These are phyloP conservation scores for Meliscaeva auricollis DNA, from an alignment of 2,888 invertebrate genomes.

Conservation along the genomic window DNA sequence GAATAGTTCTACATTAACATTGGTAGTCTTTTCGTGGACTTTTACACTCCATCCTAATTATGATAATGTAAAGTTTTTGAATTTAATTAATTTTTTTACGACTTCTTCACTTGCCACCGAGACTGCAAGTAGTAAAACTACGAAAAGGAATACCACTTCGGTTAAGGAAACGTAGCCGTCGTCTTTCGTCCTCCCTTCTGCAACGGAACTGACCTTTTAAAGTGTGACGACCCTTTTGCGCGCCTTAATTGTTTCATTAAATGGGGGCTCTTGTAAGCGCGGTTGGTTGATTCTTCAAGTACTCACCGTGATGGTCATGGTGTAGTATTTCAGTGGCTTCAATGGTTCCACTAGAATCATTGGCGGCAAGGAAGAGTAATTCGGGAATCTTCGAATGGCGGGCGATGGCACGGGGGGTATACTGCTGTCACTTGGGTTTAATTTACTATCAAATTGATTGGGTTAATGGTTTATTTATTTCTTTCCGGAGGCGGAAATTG, in stretches of 20 bases:
- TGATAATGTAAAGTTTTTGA: too few species aligned
- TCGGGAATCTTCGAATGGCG: slow-evolving; percentile 8
- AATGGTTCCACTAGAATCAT: neutral
- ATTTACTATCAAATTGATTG: slow-evolving; percentile 75
- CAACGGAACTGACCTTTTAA: slow-evolving; percentile 57
- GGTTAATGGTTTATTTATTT: slow-evolving; percentile 75
- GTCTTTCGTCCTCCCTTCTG: too few species aligned
- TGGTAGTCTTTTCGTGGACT: too few species aligned
- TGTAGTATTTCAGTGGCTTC: slow-evolving; percentile 33
- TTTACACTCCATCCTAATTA: too few species aligned
- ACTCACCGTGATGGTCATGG: slow-evolving; percentile 13
- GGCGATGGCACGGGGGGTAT: slow-evolving; percentile 42
- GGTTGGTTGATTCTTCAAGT: slow-evolving; percentile 31
- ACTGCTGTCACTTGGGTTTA: slow-evolving; percentile 72
- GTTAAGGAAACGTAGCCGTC: too few species aligned
- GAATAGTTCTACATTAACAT: too few species aligned
- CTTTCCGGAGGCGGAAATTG: slow-evolving; percentile 74
- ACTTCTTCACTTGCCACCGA: too few species aligned
- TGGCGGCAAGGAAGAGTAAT: neutral
- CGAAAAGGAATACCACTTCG: too few species aligned
- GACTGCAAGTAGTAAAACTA: too few species aligned
- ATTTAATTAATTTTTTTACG: too few species aligned
- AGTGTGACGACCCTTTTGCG: slow-evolving; percentile 48
- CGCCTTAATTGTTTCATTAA: slow-evolving; percentile 67
- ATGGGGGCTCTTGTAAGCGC: slow-evolving; percentile 20